These are phyloP conservation scores for Ypsolopha sequella DNA, from an alignment of 2,888 invertebrate species.

Conservation along the genomic window DNA sequence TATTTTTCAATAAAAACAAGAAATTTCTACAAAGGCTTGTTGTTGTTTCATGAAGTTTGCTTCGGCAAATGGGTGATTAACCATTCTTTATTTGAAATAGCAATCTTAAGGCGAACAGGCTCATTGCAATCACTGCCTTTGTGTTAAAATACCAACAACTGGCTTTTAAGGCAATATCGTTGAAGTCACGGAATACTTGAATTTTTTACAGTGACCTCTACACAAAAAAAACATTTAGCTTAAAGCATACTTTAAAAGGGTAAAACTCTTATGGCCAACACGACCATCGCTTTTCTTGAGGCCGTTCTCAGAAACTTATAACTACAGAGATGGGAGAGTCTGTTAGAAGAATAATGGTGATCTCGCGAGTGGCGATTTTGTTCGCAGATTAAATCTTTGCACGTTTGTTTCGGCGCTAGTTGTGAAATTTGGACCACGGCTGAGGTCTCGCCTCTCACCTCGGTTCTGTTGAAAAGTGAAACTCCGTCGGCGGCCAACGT, in stretches of 20 bases:
- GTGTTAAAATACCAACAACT: slow-evolving; percentile 32
- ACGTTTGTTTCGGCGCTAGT: slow-evolving; percentile 42
- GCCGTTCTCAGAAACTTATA: background rate
- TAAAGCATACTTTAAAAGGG: background rate
- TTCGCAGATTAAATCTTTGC: slow-evolving; percentile 28
- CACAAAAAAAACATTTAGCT: background rate
- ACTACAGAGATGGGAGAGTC: background rate
- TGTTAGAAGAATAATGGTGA: slow-evolving; percentile 11
- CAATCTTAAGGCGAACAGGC: slow-evolving; percentile 18
- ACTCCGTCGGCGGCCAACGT: slow-evolving; percentile 51
- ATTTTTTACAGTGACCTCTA: slow-evolving; percentile 7
- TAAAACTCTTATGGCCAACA: background rate
- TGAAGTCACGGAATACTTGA: slow-evolving; percentile 3
- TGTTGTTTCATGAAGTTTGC: background rate
- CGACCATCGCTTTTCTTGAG: background rate
- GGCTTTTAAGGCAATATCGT: slow-evolving; percentile 21
- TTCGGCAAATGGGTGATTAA: background rate
- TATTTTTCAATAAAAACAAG: too few species aligned
- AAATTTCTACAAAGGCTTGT: background rate
- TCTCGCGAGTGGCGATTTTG: slow-evolving; percentile 21
- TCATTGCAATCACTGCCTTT: slow-evolving; percentile 21
- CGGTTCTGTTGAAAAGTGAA: slow-evolving; percentile 61
- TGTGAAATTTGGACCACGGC: slow-evolving; percentile 61
- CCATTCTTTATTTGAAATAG: background rate
- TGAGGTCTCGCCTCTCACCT: slow-evolving; percentile 64